These are phyloP conservation scores for Synanthedon tipuliformis DNA, from an alignment of 2,888 invertebrate genomes.

Conservation along the genomic window DNA sequence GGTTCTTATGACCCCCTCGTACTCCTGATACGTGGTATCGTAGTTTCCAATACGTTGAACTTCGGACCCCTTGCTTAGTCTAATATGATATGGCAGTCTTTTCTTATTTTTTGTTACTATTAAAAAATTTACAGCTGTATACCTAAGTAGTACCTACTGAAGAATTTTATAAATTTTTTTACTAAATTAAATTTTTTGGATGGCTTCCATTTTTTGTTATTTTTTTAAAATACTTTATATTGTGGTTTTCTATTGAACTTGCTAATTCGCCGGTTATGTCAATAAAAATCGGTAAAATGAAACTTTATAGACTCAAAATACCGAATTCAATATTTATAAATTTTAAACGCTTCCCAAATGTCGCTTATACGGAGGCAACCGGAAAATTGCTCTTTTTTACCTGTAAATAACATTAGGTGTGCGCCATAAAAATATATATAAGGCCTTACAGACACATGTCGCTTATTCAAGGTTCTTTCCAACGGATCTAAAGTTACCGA, in stretches of 20 bases:
- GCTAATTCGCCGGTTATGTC: too few relatives aligned
- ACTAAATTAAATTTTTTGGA: too few relatives aligned
- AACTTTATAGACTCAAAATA: too few relatives aligned
- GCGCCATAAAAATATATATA: constrained; percentile 35
- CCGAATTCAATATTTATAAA: constrained; percentile 16
- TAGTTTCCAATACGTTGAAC: constrained; percentile 26
- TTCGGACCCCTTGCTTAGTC: constrained; percentile 8
- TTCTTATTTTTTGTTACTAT: too few relatives aligned
- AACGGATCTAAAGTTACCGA: not conserved
- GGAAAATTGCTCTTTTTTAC: constrained; percentile 39
- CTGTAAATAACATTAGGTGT: constrained; percentile 41
- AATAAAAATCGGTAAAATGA: too few relatives aligned
- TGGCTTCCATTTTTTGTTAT: too few relatives aligned
- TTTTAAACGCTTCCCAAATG: constrained; percentile 18
- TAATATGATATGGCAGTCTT: not conserved
- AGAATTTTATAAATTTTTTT: too few relatives aligned
- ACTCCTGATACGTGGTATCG: constrained; percentile 17
- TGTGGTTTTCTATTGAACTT: too few relatives aligned
- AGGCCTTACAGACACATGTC: constrained; percentile 28
- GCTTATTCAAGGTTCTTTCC: constrained; percentile 8
- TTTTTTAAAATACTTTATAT: too few relatives aligned
- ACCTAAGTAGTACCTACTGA: too few relatives aligned
- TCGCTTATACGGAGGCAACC: constrained; percentile 19
- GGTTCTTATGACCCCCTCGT: constrained; percentile 4
- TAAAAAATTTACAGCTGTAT: too few relatives aligned